phyloP scores from a whole-genome alignment of 1,140 invertebrate species.

The Lepidurus apus region DNA sequence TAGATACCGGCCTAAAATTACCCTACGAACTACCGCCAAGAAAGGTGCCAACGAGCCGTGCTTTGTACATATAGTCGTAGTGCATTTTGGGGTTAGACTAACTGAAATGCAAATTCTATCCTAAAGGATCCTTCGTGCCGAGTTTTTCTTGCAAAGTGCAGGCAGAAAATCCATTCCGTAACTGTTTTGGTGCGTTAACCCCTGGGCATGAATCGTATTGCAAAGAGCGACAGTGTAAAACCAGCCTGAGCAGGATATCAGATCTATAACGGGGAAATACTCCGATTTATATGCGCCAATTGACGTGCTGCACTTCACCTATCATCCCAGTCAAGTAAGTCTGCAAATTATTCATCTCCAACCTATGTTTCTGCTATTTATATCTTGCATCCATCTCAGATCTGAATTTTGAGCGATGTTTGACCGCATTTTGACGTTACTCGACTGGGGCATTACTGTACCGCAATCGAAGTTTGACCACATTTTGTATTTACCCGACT shows the following conservation, averaged over 20 bases:
- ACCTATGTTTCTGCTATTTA: background rate
- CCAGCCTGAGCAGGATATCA: background rate
- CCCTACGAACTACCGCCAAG: no score
- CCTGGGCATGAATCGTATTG: no score
- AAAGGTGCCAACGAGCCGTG: no score
- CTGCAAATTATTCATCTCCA: background rate
- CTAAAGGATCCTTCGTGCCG: background rate
- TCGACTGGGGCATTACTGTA: no score
- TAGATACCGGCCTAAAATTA: background rate
- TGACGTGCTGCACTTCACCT: background rate
- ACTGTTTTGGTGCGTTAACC: background rate
- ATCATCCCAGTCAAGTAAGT: slow-evolving; percentile 5
- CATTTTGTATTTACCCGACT: no score
- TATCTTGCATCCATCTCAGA: background rate
- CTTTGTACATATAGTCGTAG: no score
- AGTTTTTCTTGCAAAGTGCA: background rate
- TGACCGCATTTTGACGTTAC: no score
- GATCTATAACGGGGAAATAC: background rate
- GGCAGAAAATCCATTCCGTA: background rate
- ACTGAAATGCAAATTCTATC: background rate
- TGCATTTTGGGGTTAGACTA: background rate
- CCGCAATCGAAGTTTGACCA: no score
- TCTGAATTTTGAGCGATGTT: no score
- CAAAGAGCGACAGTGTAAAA: no score
- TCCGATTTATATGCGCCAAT: background rate